Evolutionary conservation across 2,113 vertebrate species (phyloP).

Genomic region (Orientallactaga bullata): DNA sequence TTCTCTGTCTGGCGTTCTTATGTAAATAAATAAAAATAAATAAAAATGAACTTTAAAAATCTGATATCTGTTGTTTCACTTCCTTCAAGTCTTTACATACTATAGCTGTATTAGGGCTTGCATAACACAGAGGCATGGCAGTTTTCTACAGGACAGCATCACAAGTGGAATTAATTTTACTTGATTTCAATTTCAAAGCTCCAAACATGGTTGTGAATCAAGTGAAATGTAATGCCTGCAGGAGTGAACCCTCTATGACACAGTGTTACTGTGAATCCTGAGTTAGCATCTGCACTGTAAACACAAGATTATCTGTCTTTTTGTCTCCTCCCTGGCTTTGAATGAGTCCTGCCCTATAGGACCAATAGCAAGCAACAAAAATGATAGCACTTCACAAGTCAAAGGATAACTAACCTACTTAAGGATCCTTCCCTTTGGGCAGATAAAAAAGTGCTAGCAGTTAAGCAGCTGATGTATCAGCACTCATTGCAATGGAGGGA

Average conservation of each 20-base stretch:
- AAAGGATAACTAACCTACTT: conserved; percentile 74
- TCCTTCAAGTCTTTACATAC: conserved; percentile 60
- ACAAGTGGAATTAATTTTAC: conserved; percentile 82
- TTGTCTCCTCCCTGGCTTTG: conserved; percentile 74
- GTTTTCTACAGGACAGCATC: conserved; percentile 67
- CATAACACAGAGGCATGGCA: conserved; percentile 36
- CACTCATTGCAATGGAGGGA: neutral
- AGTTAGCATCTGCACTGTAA: conserved; percentile 74
- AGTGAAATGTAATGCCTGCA: conserved; percentile 67
- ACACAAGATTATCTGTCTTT: conserved; percentile 77
- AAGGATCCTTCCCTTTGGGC: conserved; percentile 66
- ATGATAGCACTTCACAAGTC: conserved; percentile 60
- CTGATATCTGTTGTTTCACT: conserved; percentile 23
- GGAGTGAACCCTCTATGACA: conserved; percentile 66
- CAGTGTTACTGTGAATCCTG: conserved; percentile 58
- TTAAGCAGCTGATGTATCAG: conserved; percentile 74
- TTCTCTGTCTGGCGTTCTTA: no score
- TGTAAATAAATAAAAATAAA: no score
- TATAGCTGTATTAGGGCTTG: conserved; percentile 48
- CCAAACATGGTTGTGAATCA: conserved; percentile 77
- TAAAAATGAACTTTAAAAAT: neutral
- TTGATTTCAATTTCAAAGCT: conserved; percentile 72
- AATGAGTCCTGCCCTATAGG: conserved; percentile 76
- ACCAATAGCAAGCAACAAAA: conserved; percentile 77
- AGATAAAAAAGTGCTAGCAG: conserved; percentile 68